These are phyloP conservation scores for Holocentrus rufus DNA, from an alignment of 2,797 vertebrate genomes.

Conservation along the genomic window DNA sequence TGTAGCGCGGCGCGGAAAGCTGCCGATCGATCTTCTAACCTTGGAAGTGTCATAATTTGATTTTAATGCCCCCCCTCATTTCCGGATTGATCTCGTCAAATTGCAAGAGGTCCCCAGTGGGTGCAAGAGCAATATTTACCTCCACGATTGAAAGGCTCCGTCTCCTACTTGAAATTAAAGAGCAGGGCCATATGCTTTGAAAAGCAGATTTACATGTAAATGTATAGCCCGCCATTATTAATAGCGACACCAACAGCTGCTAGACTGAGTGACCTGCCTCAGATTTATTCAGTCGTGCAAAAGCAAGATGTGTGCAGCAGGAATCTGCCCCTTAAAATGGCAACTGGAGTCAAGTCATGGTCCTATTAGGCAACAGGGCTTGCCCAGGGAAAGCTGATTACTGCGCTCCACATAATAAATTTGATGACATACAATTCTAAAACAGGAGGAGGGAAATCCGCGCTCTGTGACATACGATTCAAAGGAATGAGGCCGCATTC, in stretches of 20 bases:
- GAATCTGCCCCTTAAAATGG: neutral
- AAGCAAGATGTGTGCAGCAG: neutral
- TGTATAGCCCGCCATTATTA: slow-evolving; percentile 9
- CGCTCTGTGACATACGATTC: too few relatives aligned
- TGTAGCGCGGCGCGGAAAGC: slow-evolving; percentile 31
- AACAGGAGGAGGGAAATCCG: too few relatives aligned
- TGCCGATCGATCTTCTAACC: slow-evolving; percentile 60
- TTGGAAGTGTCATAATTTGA: slow-evolving; percentile 66
- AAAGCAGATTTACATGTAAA: slow-evolving; percentile 41
- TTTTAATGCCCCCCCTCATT: slow-evolving; percentile 65
- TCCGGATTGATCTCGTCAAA: slow-evolving; percentile 60
- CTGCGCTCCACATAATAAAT: too few relatives aligned
- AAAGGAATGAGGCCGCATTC: too few relatives aligned
- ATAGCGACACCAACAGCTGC: slow-evolving; percentile 14
- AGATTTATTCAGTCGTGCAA: slow-evolving; percentile 9
- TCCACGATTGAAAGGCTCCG: slow-evolving; percentile 37
- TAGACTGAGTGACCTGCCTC: slow-evolving; percentile 5
- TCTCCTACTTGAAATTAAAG: slow-evolving; percentile 42
- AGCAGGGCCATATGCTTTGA: slow-evolving; percentile 24
- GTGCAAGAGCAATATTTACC: slow-evolving; percentile 58
- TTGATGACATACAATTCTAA: too few relatives aligned
- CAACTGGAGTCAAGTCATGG: neutral
- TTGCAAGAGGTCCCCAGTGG: slow-evolving; percentile 23
- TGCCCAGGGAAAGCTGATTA: neutral
- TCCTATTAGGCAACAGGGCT: neutral